Percentiles rank a stretch among this genome's conserved stretches.
Evolutionary conservation across 2,888 invertebrate species (phyloP).

Genomic region (Drosophila niveifrons): DNA sequence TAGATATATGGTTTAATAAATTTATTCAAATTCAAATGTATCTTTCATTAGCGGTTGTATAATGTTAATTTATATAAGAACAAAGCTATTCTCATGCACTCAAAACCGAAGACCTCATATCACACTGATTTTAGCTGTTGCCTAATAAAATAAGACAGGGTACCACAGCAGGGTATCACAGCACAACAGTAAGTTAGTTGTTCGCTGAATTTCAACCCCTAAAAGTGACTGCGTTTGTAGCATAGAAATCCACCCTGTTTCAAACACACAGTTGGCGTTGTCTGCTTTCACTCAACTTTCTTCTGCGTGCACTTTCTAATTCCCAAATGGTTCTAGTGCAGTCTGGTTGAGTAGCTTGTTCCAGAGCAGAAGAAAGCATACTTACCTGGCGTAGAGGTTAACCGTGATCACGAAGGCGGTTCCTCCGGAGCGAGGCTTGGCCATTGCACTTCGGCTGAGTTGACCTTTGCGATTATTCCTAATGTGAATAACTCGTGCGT

Average conservation of each 20-base stretch:
- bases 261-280: constrained; percentile 23
- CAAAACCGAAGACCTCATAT: too few species aligned
- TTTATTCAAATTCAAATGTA: too few species aligned
- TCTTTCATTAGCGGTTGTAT: not conserved
- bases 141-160: not conserved
- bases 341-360: not conserved
- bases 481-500: constrained; percentile 78
- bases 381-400: constrained; percentile 77
- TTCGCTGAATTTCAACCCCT: not conserved
- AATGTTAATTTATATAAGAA: too few species aligned
- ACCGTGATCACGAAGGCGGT: constrained; percentile 78
- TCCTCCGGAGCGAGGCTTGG: constrained; percentile 74
- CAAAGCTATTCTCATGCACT: too few species aligned
- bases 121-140: not conserved
- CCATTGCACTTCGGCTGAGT: constrained; percentile 76
- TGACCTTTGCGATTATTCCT: constrained; percentile 80
- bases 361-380: constrained; percentile 49
- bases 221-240: not conserved
- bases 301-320: constrained; percentile 25
- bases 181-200: not conserved
- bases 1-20: too few species aligned
- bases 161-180: not conserved
- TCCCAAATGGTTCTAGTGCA: constrained; percentile 51
- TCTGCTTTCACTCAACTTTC: constrained; percentile 13
- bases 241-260: not conserved